These are phyloP conservation scores for Drosophila ambigua DNA, from an alignment of 1,140 invertebrate species.

Conservation along the genomic window DNA sequence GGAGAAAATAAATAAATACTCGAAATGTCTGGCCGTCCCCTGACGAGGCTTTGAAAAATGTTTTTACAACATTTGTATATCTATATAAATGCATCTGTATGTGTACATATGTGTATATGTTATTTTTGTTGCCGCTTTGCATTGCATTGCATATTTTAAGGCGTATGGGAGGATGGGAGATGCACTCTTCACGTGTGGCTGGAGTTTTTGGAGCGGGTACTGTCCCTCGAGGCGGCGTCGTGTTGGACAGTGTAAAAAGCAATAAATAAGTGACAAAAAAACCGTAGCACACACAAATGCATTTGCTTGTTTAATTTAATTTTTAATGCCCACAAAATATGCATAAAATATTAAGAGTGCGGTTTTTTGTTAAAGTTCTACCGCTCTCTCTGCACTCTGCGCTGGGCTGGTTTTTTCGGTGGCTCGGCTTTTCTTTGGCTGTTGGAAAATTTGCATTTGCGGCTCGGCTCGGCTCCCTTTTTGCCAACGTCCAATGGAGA, in stretches of 20 bases:
- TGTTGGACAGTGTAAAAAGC: slow-evolving; percentile 48
- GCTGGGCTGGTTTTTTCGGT: slow-evolving; percentile 3
- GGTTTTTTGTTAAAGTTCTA: slow-evolving; percentile 49
- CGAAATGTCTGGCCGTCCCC: slow-evolving; percentile 31
- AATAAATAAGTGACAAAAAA: slow-evolving; percentile 61
- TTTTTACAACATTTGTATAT: slow-evolving; percentile 72
- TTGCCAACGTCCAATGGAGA: slow-evolving; percentile 19
- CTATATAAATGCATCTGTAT: slow-evolving; percentile 3
- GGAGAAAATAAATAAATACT: slow-evolving; percentile 37
- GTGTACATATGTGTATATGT: slow-evolving; percentile 1
- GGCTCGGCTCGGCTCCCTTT: slow-evolving; percentile 34
- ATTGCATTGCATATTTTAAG: slow-evolving; percentile 69
- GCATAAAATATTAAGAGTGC: slow-evolving; percentile 76
- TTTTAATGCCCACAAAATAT: slow-evolving; percentile 82
- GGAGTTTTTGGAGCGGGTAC: neutral
- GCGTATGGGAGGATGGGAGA: slow-evolving; percentile 15
- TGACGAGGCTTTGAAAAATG: slow-evolving; percentile 67
- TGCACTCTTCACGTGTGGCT: neutral
- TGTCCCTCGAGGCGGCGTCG: slow-evolving; percentile 33
- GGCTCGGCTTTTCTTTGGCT: slow-evolving; percentile 26
- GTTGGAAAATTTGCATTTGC: slow-evolving; percentile 64
- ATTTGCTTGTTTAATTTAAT: slow-evolving; percentile 82
- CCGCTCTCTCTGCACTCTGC: neutral
- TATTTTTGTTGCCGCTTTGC: slow-evolving; percentile 36
- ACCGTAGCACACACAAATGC: slow-evolving; percentile 40